A percentile compares a stretch with the other conserved stretches of the same genome.
Conservation (phyloP, 2,888 invertebrate genomes). For the Chorisops tibialis region DNA sequence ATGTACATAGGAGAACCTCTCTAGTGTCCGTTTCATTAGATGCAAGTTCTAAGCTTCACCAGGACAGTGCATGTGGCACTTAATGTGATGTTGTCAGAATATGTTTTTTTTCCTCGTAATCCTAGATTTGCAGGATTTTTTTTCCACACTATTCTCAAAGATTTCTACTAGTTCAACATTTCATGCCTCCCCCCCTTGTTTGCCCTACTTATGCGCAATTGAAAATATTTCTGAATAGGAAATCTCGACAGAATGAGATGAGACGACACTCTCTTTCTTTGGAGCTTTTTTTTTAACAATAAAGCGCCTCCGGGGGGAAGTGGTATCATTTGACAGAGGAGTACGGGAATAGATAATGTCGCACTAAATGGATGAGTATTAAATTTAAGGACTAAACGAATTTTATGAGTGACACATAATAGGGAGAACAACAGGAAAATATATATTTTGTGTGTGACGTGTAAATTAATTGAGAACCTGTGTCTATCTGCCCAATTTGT, state of each 20-base stretch:
- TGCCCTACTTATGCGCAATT: constrained; percentile 21
- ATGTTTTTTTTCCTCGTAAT: no score
- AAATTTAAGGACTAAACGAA: constrained; percentile 19
- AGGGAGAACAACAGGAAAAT: constrained; percentile 1
- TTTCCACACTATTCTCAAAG: constrained; percentile 11
- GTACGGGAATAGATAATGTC: constrained; percentile 15
- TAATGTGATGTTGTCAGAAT: no score
- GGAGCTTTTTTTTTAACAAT: constrained; percentile 9
- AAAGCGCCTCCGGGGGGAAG: not conserved
- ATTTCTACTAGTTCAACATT: constrained; percentile 2
- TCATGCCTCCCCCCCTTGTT: constrained; percentile 7
- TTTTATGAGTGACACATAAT: constrained; percentile 6
- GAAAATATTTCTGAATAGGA: constrained; percentile 20
- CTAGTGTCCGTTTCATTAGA: no score
- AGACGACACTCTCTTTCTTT: not conserved
- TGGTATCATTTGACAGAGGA: not conserved
- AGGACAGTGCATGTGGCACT: no score
- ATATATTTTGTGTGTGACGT: constrained; percentile 10
- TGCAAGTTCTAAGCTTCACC: no score
- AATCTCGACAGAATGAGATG: constrained; percentile 20
- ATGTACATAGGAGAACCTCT: no score
- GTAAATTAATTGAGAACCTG: constrained; percentile 8
- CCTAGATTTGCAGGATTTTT: constrained; percentile 5
- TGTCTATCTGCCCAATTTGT: no score
- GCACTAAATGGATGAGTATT: constrained; percentile 19